Evolutionary conservation across 2,797 vertebrate species (phyloP), one percentile per base, ranked within the genome.

Genomic region (Glyptemys insculpta): DNA sequence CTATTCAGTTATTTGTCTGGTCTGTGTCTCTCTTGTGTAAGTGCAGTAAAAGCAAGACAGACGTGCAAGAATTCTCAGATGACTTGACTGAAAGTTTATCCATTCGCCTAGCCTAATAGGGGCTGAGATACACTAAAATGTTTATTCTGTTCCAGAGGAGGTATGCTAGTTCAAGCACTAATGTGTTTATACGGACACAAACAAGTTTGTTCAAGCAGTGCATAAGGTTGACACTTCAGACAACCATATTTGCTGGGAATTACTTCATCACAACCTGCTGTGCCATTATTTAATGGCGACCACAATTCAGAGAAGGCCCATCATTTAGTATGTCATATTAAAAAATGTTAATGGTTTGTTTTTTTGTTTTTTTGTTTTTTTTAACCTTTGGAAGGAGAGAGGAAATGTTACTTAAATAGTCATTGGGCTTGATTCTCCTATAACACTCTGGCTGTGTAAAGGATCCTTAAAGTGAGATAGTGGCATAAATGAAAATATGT

Each of bases 361-460:
- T 31, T 78, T 31, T 27, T 68, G n/a, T 19, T 62, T 7, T 44
- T 44, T 44, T 44, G 2, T 44, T 44, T 34, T 68, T 68, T 68
- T 19, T 9, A 47, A 78, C 62, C 10, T 11, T 0, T 2, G 14
- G 12, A 27, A 59, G 27, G 18, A 7, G 12, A 4, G 2, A 25
- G 41, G 56, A 29, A 44, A n/a, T 0, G 14, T 4, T 44, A 27
- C 6, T 76, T 41, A 76, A 76, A 49, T 78, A 29, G 15, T 47
- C 2, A 1, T 19, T 82, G 23, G 3, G 18, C 0, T n/a, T n/a
- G 59, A 16, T 1, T 87, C 5, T 49, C 5, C 2, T 53, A 41
- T 0, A 0, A 29, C 3, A 72, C 37, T 37, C 6, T 47, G 3
- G 7, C 0, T 1, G 54, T 79, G 62, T 9, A 16, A 79, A 91